These are phyloP conservation scores for Deilephila elpenor DNA, from an alignment of 2,888 invertebrate genomes.

Conservation along the genomic window DNA sequence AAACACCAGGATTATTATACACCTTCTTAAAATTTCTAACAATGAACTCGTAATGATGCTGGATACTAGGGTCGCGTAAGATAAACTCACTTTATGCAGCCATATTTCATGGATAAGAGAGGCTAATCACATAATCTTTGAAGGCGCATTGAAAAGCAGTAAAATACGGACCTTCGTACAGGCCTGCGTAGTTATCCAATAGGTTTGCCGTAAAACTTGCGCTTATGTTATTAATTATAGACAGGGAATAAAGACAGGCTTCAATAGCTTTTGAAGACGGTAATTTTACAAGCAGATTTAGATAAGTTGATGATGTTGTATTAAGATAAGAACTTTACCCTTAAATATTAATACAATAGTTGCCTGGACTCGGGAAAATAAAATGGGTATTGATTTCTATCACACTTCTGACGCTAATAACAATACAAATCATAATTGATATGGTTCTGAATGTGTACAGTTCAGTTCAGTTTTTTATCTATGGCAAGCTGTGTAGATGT, in stretches of 20 bases:
- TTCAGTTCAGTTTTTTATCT: no score
- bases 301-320: neutral
- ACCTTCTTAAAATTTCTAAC: neutral
- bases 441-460: no score
- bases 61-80: neutral
- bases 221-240: constrained; percentile 14
- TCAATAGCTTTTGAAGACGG: neutral
- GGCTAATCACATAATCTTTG: constrained; percentile 21
- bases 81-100: constrained; percentile 21
- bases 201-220: neutral
- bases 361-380: no score
- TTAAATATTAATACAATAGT: neutral
- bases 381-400: no score
- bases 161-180: neutral
- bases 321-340: neutral
- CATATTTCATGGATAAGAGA: constrained; percentile 21
- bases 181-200: neutral
- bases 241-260: neutral
- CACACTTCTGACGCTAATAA: no score
- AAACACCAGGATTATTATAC: no score
- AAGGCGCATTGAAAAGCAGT: constrained; percentile 23
- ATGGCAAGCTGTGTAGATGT: no score
- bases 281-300: constrained; percentile 6
- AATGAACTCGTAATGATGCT: constrained; percentile 8
- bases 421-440: no score